phyloP scores from a whole-genome alignment of 2,113 vertebrate species.

The Rattus rattus region DNA sequence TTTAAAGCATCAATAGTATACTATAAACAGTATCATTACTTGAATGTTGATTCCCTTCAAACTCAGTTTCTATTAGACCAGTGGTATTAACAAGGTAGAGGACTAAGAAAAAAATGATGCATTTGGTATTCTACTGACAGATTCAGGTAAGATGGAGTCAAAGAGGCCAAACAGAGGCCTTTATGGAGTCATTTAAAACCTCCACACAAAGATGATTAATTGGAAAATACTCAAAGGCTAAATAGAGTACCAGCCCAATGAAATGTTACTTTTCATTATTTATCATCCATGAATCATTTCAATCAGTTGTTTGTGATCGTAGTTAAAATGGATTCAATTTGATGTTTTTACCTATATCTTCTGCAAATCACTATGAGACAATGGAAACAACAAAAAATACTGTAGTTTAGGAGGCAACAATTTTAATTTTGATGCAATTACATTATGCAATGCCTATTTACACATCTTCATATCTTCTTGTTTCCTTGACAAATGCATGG shows the following conservation, averaged over 20 bases:
- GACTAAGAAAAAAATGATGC: constrained; percentile 46
- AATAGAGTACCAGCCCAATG: constrained; percentile 56
- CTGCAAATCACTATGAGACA: not conserved
- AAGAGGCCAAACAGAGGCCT: constrained; percentile 46
- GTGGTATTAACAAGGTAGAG: constrained; percentile 56
- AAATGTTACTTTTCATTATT: constrained; percentile 54
- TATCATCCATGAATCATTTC: constrained; percentile 46
- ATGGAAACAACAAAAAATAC: not conserved
- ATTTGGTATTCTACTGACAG: constrained; percentile 61
- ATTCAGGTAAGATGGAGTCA: constrained; percentile 53
- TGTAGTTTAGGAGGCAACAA: not conserved
- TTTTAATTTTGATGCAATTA: not conserved
- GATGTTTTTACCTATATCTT: not conserved
- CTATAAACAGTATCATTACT: constrained; percentile 40
- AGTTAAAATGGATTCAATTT: constrained; percentile 15
- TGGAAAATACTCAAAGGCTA: constrained; percentile 54
- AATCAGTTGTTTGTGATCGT: constrained; percentile 40
- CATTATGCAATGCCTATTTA: not conserved
- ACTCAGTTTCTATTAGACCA: constrained; percentile 47
- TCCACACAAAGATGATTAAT: constrained; percentile 53
- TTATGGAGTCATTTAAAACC: constrained; percentile 53
- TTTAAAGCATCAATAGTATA: not conserved
- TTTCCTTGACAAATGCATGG: not conserved
- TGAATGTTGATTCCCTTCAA: constrained; percentile 64
- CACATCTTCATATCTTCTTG: not conserved